Conservation (phyloP, 2,797 vertebrate genomes). For the Tarsius wallacei region DNA sequence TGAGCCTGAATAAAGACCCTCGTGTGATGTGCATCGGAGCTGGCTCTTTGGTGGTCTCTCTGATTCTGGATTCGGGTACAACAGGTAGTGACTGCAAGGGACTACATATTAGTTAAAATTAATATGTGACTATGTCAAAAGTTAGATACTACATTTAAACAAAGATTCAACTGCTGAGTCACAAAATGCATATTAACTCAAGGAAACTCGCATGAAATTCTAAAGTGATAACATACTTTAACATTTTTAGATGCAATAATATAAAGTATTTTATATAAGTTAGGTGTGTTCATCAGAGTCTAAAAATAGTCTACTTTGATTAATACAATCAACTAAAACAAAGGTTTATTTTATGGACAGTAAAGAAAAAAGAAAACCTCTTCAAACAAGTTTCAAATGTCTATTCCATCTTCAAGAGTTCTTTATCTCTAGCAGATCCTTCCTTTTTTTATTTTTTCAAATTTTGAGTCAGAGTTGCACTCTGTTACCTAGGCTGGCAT, state of each 20-base stretch:
- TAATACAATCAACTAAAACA: conserved; percentile 16
- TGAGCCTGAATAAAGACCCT: too few relatives aligned
- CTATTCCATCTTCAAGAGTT: conserved; percentile 16
- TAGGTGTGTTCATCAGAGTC: conserved; percentile 44
- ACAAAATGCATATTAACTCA: conserved; percentile 52
- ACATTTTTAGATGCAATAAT: conserved; percentile 13
- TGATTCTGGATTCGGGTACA: too few relatives aligned
- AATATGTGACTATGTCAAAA: conserved; percentile 56
- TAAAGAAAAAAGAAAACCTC: conserved; percentile 30
- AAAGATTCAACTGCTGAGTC: conserved; percentile 5
- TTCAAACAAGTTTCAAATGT: neutral
- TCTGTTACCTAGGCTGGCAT: too few relatives aligned
- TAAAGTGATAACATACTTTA: conserved; percentile 35
- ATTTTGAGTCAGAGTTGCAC: too few relatives aligned
- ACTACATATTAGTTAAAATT: conserved; percentile 37
- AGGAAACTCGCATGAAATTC: conserved; percentile 41
- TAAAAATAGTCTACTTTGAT: conserved; percentile 58
- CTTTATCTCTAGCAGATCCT: neutral
- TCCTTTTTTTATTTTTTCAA: neutral
- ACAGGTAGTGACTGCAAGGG: neutral
- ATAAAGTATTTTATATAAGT: conserved; percentile 53
- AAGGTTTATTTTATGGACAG: neutral
- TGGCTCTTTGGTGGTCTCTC: too few relatives aligned
- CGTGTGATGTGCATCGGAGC: too few relatives aligned
- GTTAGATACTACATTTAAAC: conserved; percentile 10